A percentile compares a stretch with the other conserved stretches of the same genome.
phyloP scores from a whole-genome alignment of 2,113 vertebrate species.

The Oenanthe melanoleuca region DNA sequence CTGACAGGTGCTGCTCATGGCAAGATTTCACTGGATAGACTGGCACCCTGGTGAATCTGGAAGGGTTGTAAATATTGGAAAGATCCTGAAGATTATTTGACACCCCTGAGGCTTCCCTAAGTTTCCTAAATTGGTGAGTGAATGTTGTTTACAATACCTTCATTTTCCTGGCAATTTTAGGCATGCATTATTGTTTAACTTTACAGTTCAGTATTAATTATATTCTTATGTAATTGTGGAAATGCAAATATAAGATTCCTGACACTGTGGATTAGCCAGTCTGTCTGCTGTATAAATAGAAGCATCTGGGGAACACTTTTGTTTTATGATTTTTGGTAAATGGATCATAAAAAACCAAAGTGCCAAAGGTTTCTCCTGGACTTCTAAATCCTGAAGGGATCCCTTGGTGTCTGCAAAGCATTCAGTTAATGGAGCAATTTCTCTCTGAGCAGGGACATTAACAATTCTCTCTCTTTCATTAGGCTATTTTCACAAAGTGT shows the following conservation, averaged over 20 bases:
- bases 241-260: neutral
- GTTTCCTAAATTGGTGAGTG: neutral
- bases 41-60: neutral
- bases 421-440: neutral
- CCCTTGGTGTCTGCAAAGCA: neutral
- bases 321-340: neutral
- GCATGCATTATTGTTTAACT: neutral
- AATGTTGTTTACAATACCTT: neutral
- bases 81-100: neutral
- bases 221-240: neutral
- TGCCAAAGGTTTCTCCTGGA: constrained; percentile 11
- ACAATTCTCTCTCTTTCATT: neutral
- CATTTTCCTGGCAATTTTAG: neutral
- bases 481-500: neutral
- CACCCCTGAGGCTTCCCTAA: neutral
- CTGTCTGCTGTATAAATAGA: neutral
- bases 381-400: neutral
- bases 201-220: neutral
- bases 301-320: neutral
- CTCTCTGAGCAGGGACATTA: neutral
- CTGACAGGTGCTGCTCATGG: neutral
- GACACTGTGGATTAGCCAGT: neutral
- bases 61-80: neutral
- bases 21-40: neutral
- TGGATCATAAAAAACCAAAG: neutral